Percentiles rank a stretch among this genome's conserved stretches.
These are phyloP conservation scores for Bradypodion ventrale DNA, from an alignment of 2,797 vertebrate species.

Conservation along the genomic window DNA sequence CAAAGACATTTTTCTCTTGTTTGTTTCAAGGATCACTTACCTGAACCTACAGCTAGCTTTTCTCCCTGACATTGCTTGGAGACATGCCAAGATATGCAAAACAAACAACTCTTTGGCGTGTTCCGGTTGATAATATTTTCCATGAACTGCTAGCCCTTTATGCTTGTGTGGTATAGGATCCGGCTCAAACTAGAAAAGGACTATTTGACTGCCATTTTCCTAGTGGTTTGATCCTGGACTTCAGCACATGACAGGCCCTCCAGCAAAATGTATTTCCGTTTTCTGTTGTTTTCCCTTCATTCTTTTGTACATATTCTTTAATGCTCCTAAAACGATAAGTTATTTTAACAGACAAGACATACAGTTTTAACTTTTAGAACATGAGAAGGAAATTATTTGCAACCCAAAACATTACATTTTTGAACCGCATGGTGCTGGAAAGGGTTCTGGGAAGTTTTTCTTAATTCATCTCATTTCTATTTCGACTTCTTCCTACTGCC, in stretches of 20 bases:
- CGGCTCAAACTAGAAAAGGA: neutral
- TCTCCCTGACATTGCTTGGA: constrained; percentile 50
- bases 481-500: neutral
- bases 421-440: neutral
- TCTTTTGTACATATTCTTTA: constrained; percentile 2
- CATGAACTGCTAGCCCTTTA: constrained; percentile 28
- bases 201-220: constrained; percentile 21
- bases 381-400: neutral
- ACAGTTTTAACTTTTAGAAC: neutral
- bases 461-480: neutral
- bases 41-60: constrained; percentile 48
- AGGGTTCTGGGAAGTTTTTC: constrained; percentile 5
- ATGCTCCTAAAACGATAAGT: neutral
- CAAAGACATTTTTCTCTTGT: constrained; percentile 67
- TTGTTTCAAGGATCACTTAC: constrained; percentile 68
- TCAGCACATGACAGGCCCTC: constrained; percentile 19
- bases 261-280: constrained; percentile 4
- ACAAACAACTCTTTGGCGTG: constrained; percentile 48
- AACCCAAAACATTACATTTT: neutral
- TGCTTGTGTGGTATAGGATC: constrained; percentile 16
- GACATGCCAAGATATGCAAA: constrained; percentile 61
- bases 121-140: constrained; percentile 37
- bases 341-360: neutral
- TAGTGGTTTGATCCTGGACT: neutral
- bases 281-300: neutral